Percentiles rank a stretch among this genome's conserved stretches.
phyloP scores from a whole-genome alignment of 2,113 vertebrate species.

The Etia nguti region DNA sequence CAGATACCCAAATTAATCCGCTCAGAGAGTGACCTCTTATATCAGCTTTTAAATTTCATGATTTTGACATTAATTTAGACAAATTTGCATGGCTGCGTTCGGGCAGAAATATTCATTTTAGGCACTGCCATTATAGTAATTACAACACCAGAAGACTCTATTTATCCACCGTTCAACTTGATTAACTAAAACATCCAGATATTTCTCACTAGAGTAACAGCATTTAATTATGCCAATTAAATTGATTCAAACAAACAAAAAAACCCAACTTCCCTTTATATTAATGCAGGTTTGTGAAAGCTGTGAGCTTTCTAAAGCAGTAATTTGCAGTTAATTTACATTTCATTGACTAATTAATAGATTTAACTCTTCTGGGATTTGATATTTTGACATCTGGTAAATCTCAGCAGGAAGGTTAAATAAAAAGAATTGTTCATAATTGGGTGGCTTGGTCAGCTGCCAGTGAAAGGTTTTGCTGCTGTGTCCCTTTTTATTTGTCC shows the following conservation, averaged over 20 bases:
- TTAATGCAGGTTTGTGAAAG: conserved; percentile 11
- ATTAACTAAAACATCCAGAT: conserved; percentile 32
- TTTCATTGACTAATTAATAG: neutral
- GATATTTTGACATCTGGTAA: neutral
- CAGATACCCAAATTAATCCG: neutral
- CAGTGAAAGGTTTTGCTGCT: neutral
- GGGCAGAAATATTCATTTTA: conserved; percentile 3
- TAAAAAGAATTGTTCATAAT: neutral
- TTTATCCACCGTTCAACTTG: conserved; percentile 29
- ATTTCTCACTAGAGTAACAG: conserved; percentile 7
- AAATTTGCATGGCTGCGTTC: neutral
- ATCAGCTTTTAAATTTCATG: neutral
- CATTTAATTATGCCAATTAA: conserved; percentile 40
- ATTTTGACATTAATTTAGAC: conserved; percentile 15
- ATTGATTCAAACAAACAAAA: neutral
- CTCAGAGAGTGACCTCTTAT: neutral
- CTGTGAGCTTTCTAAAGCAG: neutral
- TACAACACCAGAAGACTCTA: conserved; percentile 24
- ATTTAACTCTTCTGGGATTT: neutral
- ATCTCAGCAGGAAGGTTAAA: neutral
- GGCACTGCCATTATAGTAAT: conserved; percentile 32
- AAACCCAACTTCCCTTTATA: neutral
- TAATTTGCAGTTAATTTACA: neutral
- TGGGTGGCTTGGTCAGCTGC: neutral
- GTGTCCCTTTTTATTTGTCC: neutral